Evolutionary conservation across 2,888 invertebrate species (phyloP), one percentile per base, ranked within the genome.

Genomic region (Drosophila histrio): DNA sequence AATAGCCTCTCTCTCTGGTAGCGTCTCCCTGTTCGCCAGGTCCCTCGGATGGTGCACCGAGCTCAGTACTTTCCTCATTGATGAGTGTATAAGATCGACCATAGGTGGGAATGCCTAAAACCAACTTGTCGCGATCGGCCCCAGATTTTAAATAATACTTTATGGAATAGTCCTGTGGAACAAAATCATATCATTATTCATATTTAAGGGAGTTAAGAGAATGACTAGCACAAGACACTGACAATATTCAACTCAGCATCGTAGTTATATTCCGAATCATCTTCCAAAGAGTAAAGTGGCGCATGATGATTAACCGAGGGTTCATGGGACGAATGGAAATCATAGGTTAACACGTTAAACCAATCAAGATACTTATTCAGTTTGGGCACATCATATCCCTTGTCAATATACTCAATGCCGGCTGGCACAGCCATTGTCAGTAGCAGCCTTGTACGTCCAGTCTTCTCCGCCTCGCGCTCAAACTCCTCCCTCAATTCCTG

Each of bases 401-500:
- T 97, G 89, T 97, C 96, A 77, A 98, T 96, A 89, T 97, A 97
- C 90, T 98, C 97, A 78, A 97, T 96, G 19, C 98, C 98, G 1
- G 98, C 98, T 0, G 98, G 98, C 26, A 98, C 97, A 9, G 98
- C 98, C 95, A 98, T 97, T 5, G 98, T 97, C 15, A 98, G 92
- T 52, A 98, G 92, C 28, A 98, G 93, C 70, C 95, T 92, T 0
- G 96, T 93, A 83, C 96, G 94, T 71, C 97, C 97, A 3, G 97
- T 96, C 92, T 97, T 96, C 72, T 94, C 94, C 0, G 96, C 94
- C 90, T 98, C 98, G 61, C 95, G 93, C 54, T 98, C 96, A 88
- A 98, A 98, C 89, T 98, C 97, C 79, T 97, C 95, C 1, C 97
- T 93, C 44, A 98, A 92, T 92, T 98, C 98, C 94, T 95, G 95